Evolutionary conservation across 1,140 invertebrate genomes (phyloP), one percentile per base, ranked within the genome.

Genomic region (Marisa cornuarietis): DNA sequence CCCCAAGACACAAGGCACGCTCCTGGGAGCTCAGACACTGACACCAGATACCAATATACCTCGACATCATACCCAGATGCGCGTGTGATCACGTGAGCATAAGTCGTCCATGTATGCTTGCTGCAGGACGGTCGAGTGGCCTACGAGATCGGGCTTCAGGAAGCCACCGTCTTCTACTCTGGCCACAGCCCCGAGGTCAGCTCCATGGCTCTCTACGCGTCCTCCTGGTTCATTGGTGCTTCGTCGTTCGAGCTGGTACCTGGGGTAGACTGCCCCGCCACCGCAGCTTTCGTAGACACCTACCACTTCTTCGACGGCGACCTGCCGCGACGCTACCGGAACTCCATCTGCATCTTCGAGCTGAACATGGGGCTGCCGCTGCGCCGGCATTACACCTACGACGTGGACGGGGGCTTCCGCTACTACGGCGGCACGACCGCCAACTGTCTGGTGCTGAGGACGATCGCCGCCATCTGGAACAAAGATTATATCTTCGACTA

Each of bases 401-500:
- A 79, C 58, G 65, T 75, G 71, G 66, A 54, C 24, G 69, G 74
- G 0, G 82, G 83, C 1, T 88, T 84, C 68, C 76, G 65, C 26
- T 76, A 75, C 52, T 89, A 87, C 63, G 86, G 86, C 0, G 88
- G 88, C 8, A 73, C 87, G n/a, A 83, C 86, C 3, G 86, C 86
- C 65, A 81, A 87, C 76, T 79, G 83, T 61, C 79, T 90, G 16
- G 82, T 89, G 24, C 83, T 90, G 16, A 81, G 90, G 42, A 85
- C 87, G 62, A 89, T 89, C 52, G 79, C 85, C 14, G 87, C 79
- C 74, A 81, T 88, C 42, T 85, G 85, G 83, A 89, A 87, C 79
- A 88, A 86, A 71, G 89, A 90, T 81, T 89, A 88, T 71, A 86
- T 90, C n/a, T 85, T 90, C 68, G 90, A 90, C 77, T 90, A 88